Evolutionary conservation across 2,888 invertebrate species (phyloP), one percentile per base, ranked within the genome.

Genomic region (Erebia ligea): DNA sequence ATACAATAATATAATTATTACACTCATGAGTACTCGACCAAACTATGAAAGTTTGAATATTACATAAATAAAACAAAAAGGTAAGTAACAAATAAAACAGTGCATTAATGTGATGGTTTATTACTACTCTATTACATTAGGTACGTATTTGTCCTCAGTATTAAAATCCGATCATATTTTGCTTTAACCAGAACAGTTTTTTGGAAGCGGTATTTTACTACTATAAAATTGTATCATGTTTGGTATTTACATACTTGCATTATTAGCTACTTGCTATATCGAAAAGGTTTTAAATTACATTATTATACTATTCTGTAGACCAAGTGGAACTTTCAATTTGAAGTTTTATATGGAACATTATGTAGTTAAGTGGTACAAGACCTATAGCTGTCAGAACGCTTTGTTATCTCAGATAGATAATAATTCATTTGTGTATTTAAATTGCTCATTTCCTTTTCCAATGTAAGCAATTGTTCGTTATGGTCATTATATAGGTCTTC

Each of bases 401-500:
- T 87, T 42, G 95, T 95, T 70, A 96, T 96, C 80, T 94, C 94
- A 40, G 87, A 90, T 57, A 96, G 87, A 79, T 96, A 95, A 73
- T 91, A 90, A 76, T 93, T 94, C 95, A 97, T 96, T 83, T 95
- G 92, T 1, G 82, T 83, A 73, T 95, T 95, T 9, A 97, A 89
- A 42, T 92, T 90, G 21, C 94, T 95, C 71, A 97, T 95, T 81
- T 95, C 93, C 67, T 89, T 92, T 81, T 95, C 95, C 72, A 96
- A 88, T 56, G 91, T 92, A 70, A 89, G 92, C 17, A 97, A 86
- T 69, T 94, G 92, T 66, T 93, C 93, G 79, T 96, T 96, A 80
- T 96, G 95, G 67, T 94, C 94, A 74, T 94, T 94, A 82, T 96
- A 96, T 64, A 96, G 94, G 74, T 94, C 94, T 80, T 96, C 95